These are phyloP conservation scores for Xanthorhoe designata DNA, from an alignment of 2,888 invertebrate species.

Conservation along the genomic window DNA sequence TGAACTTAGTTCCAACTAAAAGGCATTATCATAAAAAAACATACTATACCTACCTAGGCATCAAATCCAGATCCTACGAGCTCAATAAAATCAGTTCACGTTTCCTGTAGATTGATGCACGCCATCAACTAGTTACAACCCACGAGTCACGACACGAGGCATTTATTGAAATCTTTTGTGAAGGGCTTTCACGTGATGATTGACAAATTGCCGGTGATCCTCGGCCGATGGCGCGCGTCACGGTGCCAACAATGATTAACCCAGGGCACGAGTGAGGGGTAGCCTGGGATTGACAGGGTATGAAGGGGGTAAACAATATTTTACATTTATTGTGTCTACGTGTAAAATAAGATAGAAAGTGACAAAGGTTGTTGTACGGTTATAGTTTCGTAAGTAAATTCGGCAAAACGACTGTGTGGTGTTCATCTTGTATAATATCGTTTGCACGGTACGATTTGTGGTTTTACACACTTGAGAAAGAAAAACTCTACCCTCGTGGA, in stretches of 20 bases:
- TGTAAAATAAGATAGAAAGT: not conserved
- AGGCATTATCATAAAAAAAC: not conserved
- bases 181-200: constrained; percentile 70
- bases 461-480: not conserved
- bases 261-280: constrained; percentile 38
- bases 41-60: not conserved
- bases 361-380: not conserved
- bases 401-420: not conserved
- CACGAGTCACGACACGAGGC: constrained; percentile 42
- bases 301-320: not conserved
- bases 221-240: constrained; percentile 60
- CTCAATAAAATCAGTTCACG: constrained; percentile 34
- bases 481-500: not conserved
- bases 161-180: constrained; percentile 69
- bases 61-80: not conserved
- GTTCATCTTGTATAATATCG: not conserved
- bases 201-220: constrained; percentile 79
- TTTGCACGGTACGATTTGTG: not conserved
- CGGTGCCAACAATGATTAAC: constrained; percentile 67
- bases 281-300: not conserved
- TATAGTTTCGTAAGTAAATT: not conserved
- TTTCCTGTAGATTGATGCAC: constrained; percentile 36
- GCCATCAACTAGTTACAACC: constrained; percentile 36
- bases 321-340: not conserved
- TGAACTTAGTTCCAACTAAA: no score